These are phyloP conservation scores for Rhabditoides inermis DNA, from an alignment of 2,888 invertebrate species.

Conservation along the genomic window DNA sequence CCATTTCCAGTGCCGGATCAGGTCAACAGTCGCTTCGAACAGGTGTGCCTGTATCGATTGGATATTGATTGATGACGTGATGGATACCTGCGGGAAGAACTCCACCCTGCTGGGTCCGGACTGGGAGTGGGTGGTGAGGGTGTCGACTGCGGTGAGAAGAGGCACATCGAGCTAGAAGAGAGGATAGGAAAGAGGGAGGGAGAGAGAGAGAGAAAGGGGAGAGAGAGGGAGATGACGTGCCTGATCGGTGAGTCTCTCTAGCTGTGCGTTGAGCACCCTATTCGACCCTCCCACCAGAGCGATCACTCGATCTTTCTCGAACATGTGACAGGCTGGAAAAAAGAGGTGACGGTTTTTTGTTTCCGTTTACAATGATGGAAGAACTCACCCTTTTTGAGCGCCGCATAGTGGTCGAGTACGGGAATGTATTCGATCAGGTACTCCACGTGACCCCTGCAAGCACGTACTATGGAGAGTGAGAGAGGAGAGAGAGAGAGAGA, in stretches of 20 bases:
- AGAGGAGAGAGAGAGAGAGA: too few species aligned
- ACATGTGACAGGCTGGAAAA: slow-evolving; percentile 41
- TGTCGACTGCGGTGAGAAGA: slow-evolving; percentile 38
- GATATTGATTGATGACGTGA: neutral
- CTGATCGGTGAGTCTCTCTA: slow-evolving; percentile 36
- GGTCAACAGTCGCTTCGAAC: slow-evolving; percentile 16
- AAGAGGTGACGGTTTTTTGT: neutral
- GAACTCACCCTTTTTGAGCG: slow-evolving; percentile 30
- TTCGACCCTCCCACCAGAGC: slow-evolving; percentile 46
- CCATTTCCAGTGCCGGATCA: slow-evolving; percentile 50
- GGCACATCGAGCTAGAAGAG: slow-evolving; percentile 41
- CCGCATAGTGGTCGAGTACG: slow-evolving; percentile 43
- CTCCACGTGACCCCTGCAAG: slow-evolving; percentile 26
- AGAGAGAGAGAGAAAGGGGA: neutral
- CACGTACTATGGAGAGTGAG: too few species aligned
- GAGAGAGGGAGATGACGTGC: slow-evolving; percentile 12
- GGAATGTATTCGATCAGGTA: slow-evolving; percentile 35
- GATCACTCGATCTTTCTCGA: slow-evolving; percentile 39
- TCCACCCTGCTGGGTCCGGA: slow-evolving; percentile 22
- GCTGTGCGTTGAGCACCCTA: slow-evolving; percentile 36
- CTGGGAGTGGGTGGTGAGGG: neutral
- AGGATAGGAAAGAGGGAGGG: neutral
- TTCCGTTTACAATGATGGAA: neutral
- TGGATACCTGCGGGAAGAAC: slow-evolving; percentile 45
- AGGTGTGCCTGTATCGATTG: too few species aligned